A percentile compares a stretch with the other conserved stretches of the same genome.
phyloP scores from a whole-genome alignment of 2,797 vertebrate species.

The Bradypodion pumilum region DNA sequence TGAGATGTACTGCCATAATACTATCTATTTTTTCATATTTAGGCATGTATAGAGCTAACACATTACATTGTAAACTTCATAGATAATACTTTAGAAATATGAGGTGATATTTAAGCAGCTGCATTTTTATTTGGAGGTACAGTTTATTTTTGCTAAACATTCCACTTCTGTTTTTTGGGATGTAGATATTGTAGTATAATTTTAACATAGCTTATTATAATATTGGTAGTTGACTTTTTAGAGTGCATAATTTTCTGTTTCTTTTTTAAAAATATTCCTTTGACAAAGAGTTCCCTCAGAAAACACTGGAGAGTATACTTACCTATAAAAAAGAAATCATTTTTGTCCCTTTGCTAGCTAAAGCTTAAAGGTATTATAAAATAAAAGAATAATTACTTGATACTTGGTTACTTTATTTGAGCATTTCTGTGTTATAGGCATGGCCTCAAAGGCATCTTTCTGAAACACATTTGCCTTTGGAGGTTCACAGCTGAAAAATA shows the following conservation, averaged over 20 bases:
- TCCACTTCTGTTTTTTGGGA: not conserved
- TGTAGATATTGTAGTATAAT: not conserved
- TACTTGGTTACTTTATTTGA: constrained; percentile 2
- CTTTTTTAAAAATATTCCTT: not conserved
- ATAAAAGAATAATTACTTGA: constrained; percentile 25
- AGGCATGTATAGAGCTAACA: too few relatives aligned
- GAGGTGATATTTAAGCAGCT: too few relatives aligned
- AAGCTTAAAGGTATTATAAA: not conserved
- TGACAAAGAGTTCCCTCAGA: not conserved
- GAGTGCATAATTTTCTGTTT: not conserved
- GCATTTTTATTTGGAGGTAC: too few relatives aligned
- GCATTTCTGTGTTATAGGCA: not conserved
- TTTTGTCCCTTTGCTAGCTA: not conserved
- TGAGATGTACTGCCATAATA: too few relatives aligned
- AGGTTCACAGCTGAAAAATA: constrained; percentile 14
- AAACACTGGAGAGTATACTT: not conserved
- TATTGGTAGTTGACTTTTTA: not conserved
- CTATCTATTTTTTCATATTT: too few relatives aligned
- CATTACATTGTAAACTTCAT: too few relatives aligned
- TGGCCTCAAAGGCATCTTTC: constrained; percentile 17
- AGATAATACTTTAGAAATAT: too few relatives aligned
- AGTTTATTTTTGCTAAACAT: not conserved
- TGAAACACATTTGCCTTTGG: constrained; percentile 26
- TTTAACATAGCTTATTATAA: not conserved
- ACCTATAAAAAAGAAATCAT: not conserved